Percentiles rank a stretch among this genome's conserved stretches.
Conservation (phyloP, 2,113 vertebrate genomes). For the Reinhardtius hippoglossoides region DNA sequence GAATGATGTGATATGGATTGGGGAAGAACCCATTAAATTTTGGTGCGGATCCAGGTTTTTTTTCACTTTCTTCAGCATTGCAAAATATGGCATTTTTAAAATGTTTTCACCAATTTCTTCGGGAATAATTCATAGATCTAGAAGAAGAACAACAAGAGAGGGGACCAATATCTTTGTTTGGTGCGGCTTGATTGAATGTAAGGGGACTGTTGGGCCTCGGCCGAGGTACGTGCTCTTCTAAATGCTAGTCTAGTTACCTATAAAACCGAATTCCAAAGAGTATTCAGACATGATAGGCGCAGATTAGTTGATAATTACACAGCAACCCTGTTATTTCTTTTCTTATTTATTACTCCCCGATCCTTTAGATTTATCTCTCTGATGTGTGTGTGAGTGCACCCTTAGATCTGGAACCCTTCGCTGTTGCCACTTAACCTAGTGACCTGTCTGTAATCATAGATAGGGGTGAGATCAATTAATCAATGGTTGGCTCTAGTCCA, state of each 20-base stretch:
- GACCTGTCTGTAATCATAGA: neutral
- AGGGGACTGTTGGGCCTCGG: too few species aligned
- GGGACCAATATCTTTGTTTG: neutral
- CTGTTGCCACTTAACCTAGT: neutral
- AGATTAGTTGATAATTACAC: conserved; percentile 5
- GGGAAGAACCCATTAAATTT: too few species aligned
- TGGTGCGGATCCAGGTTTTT: too few species aligned
- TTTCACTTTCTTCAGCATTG: too few species aligned
- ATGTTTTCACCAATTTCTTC: too few species aligned
- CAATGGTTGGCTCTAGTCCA: neutral
- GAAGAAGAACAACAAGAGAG: too few species aligned
- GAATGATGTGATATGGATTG: too few species aligned
- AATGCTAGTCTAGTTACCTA: neutral
- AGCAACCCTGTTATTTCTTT: neutral
- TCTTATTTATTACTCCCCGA: neutral
- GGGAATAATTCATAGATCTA: too few species aligned
- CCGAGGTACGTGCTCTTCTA: neutral
- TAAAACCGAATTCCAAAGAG: neutral
- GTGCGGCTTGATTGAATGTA: neutral
- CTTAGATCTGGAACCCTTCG: neutral
- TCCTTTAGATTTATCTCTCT: neutral
- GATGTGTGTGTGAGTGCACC: neutral
- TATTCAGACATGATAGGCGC: neutral
- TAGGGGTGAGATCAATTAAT: neutral
- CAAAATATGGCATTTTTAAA: too few species aligned